Evolutionary conservation across 2,797 vertebrate species (phyloP).

Genomic region (Oreortyx pictus): DNA sequence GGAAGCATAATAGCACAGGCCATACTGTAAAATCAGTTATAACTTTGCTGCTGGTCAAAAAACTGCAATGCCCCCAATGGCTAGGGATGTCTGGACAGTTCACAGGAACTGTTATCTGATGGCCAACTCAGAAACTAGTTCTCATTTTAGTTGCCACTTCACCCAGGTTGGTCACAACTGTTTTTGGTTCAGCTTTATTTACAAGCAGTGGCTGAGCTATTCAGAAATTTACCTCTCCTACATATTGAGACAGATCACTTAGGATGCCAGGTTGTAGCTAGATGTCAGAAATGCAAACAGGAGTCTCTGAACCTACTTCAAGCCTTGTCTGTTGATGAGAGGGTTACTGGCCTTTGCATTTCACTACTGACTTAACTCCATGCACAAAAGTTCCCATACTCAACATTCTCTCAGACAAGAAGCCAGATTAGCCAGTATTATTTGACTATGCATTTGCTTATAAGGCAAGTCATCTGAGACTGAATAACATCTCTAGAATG

Average conservation of each 20-base stretch:
- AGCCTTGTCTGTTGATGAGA: not conserved
- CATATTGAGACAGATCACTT: not conserved
- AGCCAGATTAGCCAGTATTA: not conserved
- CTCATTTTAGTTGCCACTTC: not conserved
- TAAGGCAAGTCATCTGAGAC: not conserved
- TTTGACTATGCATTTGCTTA: not conserved
- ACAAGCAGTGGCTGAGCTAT: not conserved
- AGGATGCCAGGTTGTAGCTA: not conserved
- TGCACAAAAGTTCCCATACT: not conserved
- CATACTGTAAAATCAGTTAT: not conserved
- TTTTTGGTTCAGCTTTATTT: not conserved
- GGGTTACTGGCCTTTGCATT: not conserved
- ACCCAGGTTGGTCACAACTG: not conserved
- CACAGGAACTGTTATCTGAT: not conserved
- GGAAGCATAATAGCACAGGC: not conserved
- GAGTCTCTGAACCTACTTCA: not conserved
- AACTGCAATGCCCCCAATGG: not conserved
- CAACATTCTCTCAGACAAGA: not conserved
- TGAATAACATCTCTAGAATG: not conserved
- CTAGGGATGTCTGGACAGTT: not conserved
- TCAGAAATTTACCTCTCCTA: not conserved
- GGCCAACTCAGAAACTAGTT: not conserved
- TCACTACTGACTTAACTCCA: not conserved
- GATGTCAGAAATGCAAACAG: not conserved
- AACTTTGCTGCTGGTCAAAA: not conserved